Evolutionary conservation across 2,888 invertebrate genomes (phyloP), one percentile per base, ranked within the genome.

Genomic region (Hyalella azteca): DNA sequence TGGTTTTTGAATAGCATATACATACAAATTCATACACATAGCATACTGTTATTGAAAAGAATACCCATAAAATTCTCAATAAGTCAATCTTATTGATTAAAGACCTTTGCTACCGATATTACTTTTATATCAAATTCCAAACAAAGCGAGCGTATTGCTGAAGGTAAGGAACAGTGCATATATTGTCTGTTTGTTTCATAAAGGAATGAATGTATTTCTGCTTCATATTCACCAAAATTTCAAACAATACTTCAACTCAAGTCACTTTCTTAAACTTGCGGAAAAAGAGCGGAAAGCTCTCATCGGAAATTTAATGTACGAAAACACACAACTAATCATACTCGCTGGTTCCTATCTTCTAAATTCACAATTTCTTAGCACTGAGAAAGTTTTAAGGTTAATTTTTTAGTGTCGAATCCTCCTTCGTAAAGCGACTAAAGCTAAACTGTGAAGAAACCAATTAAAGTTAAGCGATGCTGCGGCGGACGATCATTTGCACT

Each of bases 401-500:
- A 66, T 29, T 32, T 36, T 29, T 66, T 66, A 66, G 39, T 29
- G 66, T 66, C 36, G 66, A n/a, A n/a, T n/a, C n/a, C n/a, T n/a
- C n/a, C n/a, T n/a, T n/a, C n/a, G n/a, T n/a, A n/a, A n/a, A n/a
- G n/a, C n/a, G n/a, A n/a, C n/a, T n/a, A n/a, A n/a, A n/a, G n/a
- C n/a, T 29, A 15, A 36, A 36, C 39, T 66, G 66, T 29, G 29
- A 66, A 29, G 39, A 66, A 66, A 66, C 66, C 66, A 66, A 66
- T 66, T 66, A 66, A 66, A 66, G 36, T 66, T 66, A 36, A 66
- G 36, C 36, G 66, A 36, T 15, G 66, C 29, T 36, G 19, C 1
- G 66, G 19, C 39, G 19, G 36, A 36, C 66, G 13, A 66, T n/a
- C n/a, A n/a, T n/a, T 66, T 66, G 66, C n/a, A 36, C 66, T 13